phyloP scores from a whole-genome alignment of 92 coral and sea anemone genomes.

The Actinernus sp. region DNA sequence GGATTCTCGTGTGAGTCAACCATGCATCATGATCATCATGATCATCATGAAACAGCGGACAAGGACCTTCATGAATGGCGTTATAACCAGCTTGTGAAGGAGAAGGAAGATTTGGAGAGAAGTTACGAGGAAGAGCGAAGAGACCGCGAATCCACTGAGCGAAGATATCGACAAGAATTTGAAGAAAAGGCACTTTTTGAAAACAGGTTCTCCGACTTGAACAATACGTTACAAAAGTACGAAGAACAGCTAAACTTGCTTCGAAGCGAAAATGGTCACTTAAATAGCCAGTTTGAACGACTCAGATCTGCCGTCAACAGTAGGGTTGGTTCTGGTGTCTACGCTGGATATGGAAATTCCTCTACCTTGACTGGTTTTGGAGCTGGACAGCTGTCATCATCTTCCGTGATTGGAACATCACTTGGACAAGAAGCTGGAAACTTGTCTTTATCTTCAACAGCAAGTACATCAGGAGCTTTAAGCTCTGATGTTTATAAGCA shows the following conservation, averaged over 20 bases:
- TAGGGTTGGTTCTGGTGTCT: slow-evolving; percentile 13
- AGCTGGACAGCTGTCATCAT: background rate
- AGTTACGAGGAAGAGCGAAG: slow-evolving; percentile 77
- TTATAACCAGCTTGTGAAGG: slow-evolving; percentile 60
- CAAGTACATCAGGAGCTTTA: background rate
- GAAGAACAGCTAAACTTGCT: slow-evolving; percentile 67
- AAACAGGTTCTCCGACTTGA: slow-evolving; percentile 52
- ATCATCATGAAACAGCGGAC: background rate
- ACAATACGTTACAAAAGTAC: slow-evolving; percentile 43
- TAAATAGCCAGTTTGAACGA: slow-evolving; percentile 67
- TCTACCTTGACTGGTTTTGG: background rate
- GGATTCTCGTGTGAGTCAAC: too few relatives aligned
- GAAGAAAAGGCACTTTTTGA: slow-evolving; percentile 60
- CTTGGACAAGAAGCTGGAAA: background rate
- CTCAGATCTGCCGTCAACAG: slow-evolving; percentile 60
- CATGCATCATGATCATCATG: background rate
- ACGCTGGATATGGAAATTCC: background rate
- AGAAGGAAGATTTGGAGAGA: slow-evolving; percentile 76
- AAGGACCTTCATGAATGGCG: slow-evolving; percentile 22
- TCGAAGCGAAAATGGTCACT: slow-evolving; percentile 61
- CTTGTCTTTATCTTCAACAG: background rate
- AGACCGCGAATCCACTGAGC: slow-evolving; percentile 63
- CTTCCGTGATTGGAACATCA: background rate
- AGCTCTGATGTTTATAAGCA: slow-evolving; percentile 32
- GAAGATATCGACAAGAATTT: slow-evolving; percentile 46